phyloP scores from a whole-genome alignment of 2,797 vertebrate species.

The Epinephelus coioides region DNA sequence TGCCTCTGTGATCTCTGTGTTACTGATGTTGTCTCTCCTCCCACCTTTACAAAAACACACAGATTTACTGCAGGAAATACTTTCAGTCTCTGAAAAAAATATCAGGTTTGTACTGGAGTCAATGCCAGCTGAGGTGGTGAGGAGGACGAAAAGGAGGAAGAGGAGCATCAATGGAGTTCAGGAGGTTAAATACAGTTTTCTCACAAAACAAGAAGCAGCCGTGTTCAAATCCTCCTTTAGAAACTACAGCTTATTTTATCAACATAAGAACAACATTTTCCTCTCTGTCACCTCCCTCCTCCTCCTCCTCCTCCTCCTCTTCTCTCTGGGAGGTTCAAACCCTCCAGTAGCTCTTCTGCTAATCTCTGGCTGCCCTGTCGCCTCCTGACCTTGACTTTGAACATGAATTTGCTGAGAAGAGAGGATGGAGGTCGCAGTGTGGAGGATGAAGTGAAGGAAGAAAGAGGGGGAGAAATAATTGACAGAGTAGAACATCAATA shows the following conservation, averaged over 20 bases:
- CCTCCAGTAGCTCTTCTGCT: slow-evolving; percentile 15
- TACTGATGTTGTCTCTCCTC: not conserved
- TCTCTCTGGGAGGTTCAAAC: slow-evolving; percentile 45
- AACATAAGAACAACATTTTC: not conserved
- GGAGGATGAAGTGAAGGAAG: not conserved
- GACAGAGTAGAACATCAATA: not conserved
- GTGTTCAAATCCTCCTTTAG: not conserved
- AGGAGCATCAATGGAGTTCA: slow-evolving; percentile 5
- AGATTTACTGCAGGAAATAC: not conserved
- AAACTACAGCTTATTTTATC: not conserved
- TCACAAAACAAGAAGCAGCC: not conserved
- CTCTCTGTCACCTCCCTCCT: not conserved
- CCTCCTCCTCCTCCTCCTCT: slow-evolving; percentile 10
- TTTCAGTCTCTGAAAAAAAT: not conserved
- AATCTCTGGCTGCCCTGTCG: slow-evolving; percentile 24
- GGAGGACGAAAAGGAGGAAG: slow-evolving; percentile 12
- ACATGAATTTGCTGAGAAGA: slow-evolving; percentile 25
- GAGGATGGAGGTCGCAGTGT: not conserved
- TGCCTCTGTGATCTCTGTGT: not conserved
- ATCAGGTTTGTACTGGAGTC: not conserved
- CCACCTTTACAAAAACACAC: not conserved
- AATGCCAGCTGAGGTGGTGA: slow-evolving; percentile 8
- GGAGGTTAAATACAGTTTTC: slow-evolving; percentile 30
- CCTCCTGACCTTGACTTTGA: slow-evolving; percentile 61
- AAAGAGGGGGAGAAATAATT: not conserved